Evolutionary conservation across 2,888 invertebrate species (phyloP).

Genomic region (Theretra japonica): DNA sequence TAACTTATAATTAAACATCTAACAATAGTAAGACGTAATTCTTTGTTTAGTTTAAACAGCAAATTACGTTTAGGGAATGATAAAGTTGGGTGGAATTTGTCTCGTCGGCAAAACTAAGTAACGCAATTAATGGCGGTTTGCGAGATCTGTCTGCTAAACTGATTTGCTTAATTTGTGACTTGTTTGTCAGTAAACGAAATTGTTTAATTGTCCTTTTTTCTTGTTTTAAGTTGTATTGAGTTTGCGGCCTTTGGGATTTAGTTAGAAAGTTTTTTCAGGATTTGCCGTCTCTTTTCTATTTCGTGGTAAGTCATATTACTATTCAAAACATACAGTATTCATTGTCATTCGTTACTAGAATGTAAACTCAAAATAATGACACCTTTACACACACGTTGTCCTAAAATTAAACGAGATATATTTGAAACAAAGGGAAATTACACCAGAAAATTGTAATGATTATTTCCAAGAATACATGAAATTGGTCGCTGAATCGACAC

Average conservation of each 20-base stretch:
- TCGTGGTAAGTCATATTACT: too few species aligned
- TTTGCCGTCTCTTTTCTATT: too few species aligned
- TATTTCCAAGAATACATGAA: background rate
- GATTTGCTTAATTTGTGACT: conserved; percentile 30
- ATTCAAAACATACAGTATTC: too few species aligned
- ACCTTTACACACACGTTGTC: background rate
- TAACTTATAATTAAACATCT: too few species aligned
- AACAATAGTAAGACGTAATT: background rate
- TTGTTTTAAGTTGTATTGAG: background rate
- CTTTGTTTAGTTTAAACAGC: conserved; percentile 6
- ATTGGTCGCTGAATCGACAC: background rate
- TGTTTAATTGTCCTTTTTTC: background rate
- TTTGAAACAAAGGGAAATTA: background rate
- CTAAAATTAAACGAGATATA: background rate
- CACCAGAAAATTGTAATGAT: background rate
- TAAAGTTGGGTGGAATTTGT: conserved; percentile 28
- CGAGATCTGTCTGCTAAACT: conserved; percentile 22
- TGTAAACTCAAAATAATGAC: background rate
- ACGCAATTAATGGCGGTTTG: conserved; percentile 27
- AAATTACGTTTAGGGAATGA: conserved; percentile 18
- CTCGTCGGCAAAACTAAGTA: conserved; percentile 24
- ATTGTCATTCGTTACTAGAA: too few species aligned
- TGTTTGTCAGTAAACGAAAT: conserved; percentile 6
- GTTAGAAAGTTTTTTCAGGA: too few species aligned
- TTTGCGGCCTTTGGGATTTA: background rate